These are phyloP conservation scores for Pasiphila rectangulata DNA, from an alignment of 2,888 invertebrate species.

Conservation along the genomic window DNA sequence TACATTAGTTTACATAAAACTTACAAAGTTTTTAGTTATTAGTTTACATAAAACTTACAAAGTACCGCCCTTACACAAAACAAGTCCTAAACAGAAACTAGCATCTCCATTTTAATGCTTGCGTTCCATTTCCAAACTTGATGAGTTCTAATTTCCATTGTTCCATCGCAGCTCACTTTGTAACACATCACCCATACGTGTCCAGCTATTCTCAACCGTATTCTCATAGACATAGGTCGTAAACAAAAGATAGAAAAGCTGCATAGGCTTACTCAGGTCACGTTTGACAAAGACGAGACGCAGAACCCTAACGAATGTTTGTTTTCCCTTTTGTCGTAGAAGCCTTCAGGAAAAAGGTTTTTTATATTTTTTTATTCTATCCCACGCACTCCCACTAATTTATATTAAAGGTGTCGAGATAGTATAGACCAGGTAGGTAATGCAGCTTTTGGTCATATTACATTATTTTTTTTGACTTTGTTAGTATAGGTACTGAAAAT, in stretches of 20 bases:
- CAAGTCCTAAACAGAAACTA: not conserved
- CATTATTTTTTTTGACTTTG: no score
- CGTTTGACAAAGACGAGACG: conserved; percentile 63
- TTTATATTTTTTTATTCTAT: no score
- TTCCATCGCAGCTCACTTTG: conserved; percentile 11
- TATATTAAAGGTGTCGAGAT: no score
- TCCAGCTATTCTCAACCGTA: conserved; percentile 8
- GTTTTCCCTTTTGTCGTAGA: conserved; percentile 47
- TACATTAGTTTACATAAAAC: no score
- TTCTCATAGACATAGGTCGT: not conserved
- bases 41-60: not conserved
- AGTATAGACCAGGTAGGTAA: no score
- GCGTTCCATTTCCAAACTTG: conserved; percentile 8
- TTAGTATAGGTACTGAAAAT: no score
- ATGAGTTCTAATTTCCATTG: conserved; percentile 8
- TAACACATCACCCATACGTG: conserved; percentile 1
- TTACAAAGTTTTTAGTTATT: no score
- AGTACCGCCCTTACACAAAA: not conserved
- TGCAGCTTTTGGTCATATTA: no score
- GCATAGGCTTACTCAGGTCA: conserved; percentile 47
- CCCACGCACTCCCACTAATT: no score
- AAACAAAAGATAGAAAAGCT: conserved; percentile 9
- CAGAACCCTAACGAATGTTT: conserved; percentile 71
- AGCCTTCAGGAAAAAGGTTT: conserved; percentile 29
- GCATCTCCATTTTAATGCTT: not conserved